Percentiles rank a stretch among this genome's conserved stretches.
Conservation (phyloP, 2,888 invertebrate species). For the Clanis bilineata region DNA sequence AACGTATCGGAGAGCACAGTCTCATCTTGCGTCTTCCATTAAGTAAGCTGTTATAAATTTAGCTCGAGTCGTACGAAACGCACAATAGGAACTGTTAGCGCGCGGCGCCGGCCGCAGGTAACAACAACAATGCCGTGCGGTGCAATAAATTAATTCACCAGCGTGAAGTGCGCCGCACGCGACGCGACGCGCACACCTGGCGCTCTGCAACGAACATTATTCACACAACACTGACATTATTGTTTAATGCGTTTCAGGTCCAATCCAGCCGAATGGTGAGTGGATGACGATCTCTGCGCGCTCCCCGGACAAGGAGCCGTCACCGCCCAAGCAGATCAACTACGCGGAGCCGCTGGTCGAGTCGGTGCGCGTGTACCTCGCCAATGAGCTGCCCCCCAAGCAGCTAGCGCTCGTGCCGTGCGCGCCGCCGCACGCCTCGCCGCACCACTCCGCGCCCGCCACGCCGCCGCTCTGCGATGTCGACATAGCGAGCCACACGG, state of each 20-base stretch:
- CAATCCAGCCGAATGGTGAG: slow-evolving; percentile 73
- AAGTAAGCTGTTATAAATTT: neutral
- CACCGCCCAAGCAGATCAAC: slow-evolving; percentile 67
- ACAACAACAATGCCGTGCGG: neutral
- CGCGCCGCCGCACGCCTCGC: slow-evolving; percentile 37
- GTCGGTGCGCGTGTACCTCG: slow-evolving; percentile 75
- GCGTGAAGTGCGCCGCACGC: neutral
- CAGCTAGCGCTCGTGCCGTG: slow-evolving; percentile 54
- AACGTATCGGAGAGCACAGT: neutral
- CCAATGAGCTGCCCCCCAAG: slow-evolving; percentile 67
- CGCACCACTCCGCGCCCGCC: slow-evolving; percentile 31
- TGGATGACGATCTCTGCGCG: slow-evolving; percentile 80
- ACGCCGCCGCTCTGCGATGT: slow-evolving; percentile 59
- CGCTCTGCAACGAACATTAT: neutral
- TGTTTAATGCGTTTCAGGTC: slow-evolving; percentile 62
- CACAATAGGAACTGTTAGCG: neutral
- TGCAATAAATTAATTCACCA: slow-evolving; percentile 1
- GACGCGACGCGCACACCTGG: neutral
- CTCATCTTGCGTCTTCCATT: neutral
- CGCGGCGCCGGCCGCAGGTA: neutral
- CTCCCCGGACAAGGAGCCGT: slow-evolving; percentile 66
- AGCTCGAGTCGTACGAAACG: neutral
- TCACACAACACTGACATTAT: neutral
- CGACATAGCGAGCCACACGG: slow-evolving; percentile 68
- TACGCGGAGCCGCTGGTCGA: slow-evolving; percentile 74